These are phyloP conservation scores for Melikaiella ostensackeni DNA, from an alignment of 2,888 invertebrate genomes.

Conservation along the genomic window DNA sequence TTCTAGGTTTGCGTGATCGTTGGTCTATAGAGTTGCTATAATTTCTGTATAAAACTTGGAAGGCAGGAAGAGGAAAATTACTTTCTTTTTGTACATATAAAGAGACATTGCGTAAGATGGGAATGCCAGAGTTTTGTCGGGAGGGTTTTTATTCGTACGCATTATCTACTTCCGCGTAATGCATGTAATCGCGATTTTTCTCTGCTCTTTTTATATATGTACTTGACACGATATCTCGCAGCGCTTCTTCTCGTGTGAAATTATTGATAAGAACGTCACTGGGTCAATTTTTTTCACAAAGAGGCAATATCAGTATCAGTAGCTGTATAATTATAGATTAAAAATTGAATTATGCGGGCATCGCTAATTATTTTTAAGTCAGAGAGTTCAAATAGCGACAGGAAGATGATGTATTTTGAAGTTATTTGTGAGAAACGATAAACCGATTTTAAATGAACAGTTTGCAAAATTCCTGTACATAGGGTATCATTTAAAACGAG, in stretches of 20 bases:
- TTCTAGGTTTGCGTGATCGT: constrained; percentile 36
- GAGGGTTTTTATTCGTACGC: constrained; percentile 18
- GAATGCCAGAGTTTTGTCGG: constrained; percentile 19
- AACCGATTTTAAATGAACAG: not conserved
- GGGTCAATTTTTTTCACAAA: constrained; percentile 29
- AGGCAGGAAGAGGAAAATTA: constrained; percentile 40
- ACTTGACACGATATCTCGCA: not conserved
- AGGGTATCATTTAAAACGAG: not conserved
- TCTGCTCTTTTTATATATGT: not conserved
- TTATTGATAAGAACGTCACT: constrained; percentile 33
- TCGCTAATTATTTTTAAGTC: not conserved
- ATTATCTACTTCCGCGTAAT: constrained; percentile 13
- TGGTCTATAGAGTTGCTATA: constrained; percentile 31
- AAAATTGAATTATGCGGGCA: not conserved
- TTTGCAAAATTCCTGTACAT: not conserved
- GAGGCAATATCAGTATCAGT: not conserved
- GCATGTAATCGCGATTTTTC: constrained; percentile 10
- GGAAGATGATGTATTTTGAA: not conserved
- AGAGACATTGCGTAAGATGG: constrained; percentile 39
- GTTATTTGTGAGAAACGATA: not conserved
- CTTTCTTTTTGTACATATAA: constrained; percentile 38
- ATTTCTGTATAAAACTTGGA: constrained; percentile 35
- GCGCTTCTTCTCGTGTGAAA: constrained; percentile 27
- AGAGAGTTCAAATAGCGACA: not conserved
- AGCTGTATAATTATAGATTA: not conserved